A percentile compares a stretch with the other conserved stretches of the same genome.
phyloP scores from a whole-genome alignment of 2,888 invertebrate species.

The Tolmerus cingulatus region DNA sequence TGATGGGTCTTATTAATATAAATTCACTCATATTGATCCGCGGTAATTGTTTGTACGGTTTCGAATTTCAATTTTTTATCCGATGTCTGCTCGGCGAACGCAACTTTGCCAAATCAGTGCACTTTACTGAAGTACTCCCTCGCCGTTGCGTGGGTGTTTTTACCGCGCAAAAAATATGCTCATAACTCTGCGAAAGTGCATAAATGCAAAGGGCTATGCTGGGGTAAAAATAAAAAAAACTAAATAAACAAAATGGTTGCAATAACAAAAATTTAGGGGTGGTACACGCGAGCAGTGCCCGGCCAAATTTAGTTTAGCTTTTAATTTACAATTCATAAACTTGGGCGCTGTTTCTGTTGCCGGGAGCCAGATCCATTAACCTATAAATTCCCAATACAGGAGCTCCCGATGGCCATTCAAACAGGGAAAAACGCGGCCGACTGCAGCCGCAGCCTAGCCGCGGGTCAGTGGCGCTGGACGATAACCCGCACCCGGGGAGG shows the following conservation, averaged over 20 bases:
- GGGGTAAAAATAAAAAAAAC: background rate
- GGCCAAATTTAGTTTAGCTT: conserved; percentile 34
- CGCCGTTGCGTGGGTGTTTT: background rate
- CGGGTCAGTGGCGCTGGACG: background rate
- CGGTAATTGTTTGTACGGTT: background rate
- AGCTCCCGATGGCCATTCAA: conserved; percentile 4
- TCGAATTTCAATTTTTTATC: background rate
- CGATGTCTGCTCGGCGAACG: background rate
- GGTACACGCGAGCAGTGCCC: background rate
- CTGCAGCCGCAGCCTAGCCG: background rate
- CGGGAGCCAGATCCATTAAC: conserved; percentile 41
- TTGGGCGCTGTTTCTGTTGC: background rate
- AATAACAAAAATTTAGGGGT: conserved; percentile 25
- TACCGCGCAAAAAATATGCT: background rate
- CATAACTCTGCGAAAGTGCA: background rate
- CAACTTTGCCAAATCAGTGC: background rate
- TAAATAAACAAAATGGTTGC: background rate
- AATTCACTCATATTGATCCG: background rate
- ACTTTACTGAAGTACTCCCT: background rate
- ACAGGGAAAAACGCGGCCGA: conserved; percentile 1
- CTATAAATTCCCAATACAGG: conserved; percentile 29
- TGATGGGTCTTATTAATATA: background rate
- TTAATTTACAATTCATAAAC: conserved; percentile 42
- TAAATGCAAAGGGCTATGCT: background rate
- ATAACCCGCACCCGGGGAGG: background rate